phyloP scores from a whole-genome alignment of 2,113 vertebrate species.

The Vanacampus margaritifer region DNA sequence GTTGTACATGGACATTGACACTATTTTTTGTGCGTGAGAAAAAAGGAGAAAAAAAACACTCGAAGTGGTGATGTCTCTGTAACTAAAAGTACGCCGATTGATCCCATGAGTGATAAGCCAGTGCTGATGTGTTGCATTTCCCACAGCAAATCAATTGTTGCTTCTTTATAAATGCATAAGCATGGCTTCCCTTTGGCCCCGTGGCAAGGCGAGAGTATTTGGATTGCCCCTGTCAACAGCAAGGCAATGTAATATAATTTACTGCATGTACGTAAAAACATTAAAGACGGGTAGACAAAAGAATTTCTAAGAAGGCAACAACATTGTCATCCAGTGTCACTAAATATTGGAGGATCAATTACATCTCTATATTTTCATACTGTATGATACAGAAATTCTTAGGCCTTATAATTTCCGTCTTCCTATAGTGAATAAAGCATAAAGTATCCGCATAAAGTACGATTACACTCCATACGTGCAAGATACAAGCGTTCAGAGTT shows the following conservation, averaged over 20 bases:
- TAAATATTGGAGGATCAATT: no score
- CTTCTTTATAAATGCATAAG: constrained; percentile 44
- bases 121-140: constrained; percentile 51
- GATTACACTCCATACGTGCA: no score
- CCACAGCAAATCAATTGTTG: constrained; percentile 47
- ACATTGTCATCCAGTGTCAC: not conserved
- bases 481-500: no score
- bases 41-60: not conserved
- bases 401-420: no score
- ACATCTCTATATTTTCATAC: no score
- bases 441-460: no score
- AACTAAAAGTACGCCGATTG: constrained; percentile 43
- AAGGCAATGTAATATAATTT: not conserved
- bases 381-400: no score
- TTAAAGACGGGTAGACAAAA: not conserved
- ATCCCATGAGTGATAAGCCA: constrained; percentile 44
- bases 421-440: no score
- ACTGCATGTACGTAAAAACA: not conserved
- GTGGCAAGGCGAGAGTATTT: constrained; percentile 1
- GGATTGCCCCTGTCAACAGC: not conserved
- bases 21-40: not conserved
- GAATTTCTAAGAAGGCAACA: not conserved
- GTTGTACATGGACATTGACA: not conserved
- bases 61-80: constrained; percentile 11
- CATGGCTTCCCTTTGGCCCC: constrained; percentile 19